A percentile compares a stretch with the other conserved stretches of the same genome.
These are phyloP conservation scores for Gavia stellata DNA, from an alignment of 2,113 vertebrate genomes.

Conservation along the genomic window DNA sequence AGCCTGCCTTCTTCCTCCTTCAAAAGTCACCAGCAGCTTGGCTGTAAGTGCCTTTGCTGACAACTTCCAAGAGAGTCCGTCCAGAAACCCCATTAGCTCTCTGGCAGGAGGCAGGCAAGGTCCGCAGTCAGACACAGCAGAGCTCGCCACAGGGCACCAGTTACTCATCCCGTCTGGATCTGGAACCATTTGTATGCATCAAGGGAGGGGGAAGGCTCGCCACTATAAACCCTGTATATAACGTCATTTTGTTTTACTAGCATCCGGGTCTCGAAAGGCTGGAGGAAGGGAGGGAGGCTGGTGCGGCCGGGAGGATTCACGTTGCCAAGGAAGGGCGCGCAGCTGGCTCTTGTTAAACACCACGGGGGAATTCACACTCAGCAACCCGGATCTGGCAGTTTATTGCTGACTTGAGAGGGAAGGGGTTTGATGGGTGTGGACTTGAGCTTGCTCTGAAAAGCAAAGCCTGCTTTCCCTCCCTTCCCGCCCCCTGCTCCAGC, in stretches of 20 bases:
- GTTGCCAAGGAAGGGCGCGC: background rate
- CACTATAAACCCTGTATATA: background rate
- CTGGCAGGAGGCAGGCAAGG: background rate
- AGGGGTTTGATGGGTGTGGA: background rate
- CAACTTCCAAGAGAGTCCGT: background rate
- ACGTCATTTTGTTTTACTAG: background rate
- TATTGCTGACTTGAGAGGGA: background rate
- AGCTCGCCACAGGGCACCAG: background rate
- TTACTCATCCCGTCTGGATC: background rate
- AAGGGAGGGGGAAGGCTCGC: background rate
- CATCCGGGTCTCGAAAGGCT: background rate
- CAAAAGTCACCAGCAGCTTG: background rate
- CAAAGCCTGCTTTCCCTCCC: background rate
- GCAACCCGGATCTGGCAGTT: background rate
- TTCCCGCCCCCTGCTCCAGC: background rate
- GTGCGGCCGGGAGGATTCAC: background rate
- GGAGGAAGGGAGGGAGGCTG: background rate
- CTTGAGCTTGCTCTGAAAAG: background rate
- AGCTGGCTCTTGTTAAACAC: slow-evolving; percentile 36
- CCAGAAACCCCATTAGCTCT: background rate
- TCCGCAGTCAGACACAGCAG: background rate
- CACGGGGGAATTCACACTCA: background rate
- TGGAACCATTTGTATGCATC: background rate
- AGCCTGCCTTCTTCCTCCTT: background rate
- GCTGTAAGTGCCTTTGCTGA: background rate